Evolutionary conservation across 2,113 vertebrate genomes (phyloP), one percentile per base, ranked within the genome.

Genomic region (Vulpes lagopus): DNA sequence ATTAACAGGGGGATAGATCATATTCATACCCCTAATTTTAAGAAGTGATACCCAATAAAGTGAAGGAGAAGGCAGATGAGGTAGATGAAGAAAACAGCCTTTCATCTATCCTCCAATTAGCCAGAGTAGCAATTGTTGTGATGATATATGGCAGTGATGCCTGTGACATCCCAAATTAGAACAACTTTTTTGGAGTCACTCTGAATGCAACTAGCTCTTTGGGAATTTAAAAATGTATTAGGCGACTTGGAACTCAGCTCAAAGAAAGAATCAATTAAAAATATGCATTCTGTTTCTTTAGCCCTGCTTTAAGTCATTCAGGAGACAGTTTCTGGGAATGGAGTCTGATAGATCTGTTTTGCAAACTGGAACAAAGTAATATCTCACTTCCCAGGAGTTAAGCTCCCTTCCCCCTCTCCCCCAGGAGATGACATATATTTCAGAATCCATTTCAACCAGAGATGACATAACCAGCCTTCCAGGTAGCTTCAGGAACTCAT

Each of bases 171-270:
- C 65, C 74, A 94, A 89, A 97, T 97, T 89, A 97, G 97, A 94
- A 74, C 30, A 32, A 71, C 38, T 59, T 80, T 96, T 97, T 53
- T 80, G 67, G 76, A 94, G 65, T 92, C 95, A 86, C 78, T 92
- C n/a, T 87, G 93, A 94, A 94, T 92, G 91, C 82, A 80, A 38
- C 78, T 11, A 84, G 62, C 84, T 94, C 81, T 95, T 73, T 59
- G 94, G 91, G 79, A 91, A 92, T 96, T 98, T 95, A 96, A 97
- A 98, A 96, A 91, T 96, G 81, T 90, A 97, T 98, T 91, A 97
- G 85, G 81, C 12, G 65, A 84, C 89, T 94, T 95, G 80, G 73
- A 93, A 38, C 64, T 94, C 55, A 38, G 38, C 60, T 97, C 94
- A 80, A 81, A 89, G 95, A 95, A 96, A 89, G 90, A 94, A 91